Percentiles rank a stretch among this genome's conserved stretches.
Conservation (phyloP, 2,113 vertebrate genomes). For the Cettia cetti region DNA sequence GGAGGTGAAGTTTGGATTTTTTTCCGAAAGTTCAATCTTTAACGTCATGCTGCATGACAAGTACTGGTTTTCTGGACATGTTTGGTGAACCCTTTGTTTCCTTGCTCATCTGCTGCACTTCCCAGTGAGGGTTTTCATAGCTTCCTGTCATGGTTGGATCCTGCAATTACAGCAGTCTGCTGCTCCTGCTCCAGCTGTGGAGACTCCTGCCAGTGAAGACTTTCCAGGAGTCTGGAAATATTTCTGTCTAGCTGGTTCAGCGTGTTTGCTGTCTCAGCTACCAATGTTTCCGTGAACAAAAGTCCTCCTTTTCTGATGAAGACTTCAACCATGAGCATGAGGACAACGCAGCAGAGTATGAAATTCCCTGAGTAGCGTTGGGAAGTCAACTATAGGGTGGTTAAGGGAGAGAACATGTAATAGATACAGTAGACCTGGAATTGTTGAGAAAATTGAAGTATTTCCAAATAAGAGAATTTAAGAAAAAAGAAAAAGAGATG, state of each 20-base stretch:
- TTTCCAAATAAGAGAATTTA: background rate
- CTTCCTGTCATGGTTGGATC: background rate
- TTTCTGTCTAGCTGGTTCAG: background rate
- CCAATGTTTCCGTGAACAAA: background rate
- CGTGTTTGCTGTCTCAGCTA: background rate
- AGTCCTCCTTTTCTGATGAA: background rate
- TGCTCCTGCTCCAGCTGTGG: background rate
- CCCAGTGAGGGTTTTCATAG: background rate
- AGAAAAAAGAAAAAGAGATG: no score
- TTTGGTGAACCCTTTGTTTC: background rate
- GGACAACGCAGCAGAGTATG: background rate
- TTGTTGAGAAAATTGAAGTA: background rate
- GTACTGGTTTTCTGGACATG: background rate
- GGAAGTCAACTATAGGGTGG: background rate
- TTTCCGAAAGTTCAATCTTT: background rate
- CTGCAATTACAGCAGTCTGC: background rate
- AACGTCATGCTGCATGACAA: background rate
- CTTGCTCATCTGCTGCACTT: background rate
- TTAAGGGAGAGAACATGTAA: background rate
- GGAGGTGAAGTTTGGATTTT: background rate
- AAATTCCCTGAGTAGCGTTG: fast-evolving
- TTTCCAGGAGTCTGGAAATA: background rate
- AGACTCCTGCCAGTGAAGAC: background rate
- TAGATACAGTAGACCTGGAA: background rate
- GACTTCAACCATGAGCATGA: background rate